Conservation (phyloP, 2,888 invertebrate species). For the Metacarcinus magister region DNA sequence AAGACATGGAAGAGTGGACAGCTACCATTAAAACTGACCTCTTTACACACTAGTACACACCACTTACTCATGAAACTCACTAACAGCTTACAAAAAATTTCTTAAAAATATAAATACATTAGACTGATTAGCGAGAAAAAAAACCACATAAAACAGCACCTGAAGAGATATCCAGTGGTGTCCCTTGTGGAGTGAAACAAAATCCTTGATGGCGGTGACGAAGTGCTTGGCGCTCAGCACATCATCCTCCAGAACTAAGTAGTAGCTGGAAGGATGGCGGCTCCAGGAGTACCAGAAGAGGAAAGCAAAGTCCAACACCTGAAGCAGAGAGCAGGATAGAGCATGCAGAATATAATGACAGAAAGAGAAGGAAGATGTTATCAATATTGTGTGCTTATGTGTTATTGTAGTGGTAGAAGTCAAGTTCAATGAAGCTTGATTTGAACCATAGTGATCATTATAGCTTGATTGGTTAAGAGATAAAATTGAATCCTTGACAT, state of each 20-base stretch:
- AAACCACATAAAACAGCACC: conserved; percentile 82
- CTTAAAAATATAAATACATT: neutral
- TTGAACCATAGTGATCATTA: too few relatives aligned
- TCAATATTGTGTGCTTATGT: too few relatives aligned
- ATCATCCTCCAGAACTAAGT: conserved; percentile 85
- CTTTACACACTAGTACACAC: too few relatives aligned
- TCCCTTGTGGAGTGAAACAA: conserved; percentile 83
- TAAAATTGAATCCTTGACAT: too few relatives aligned
- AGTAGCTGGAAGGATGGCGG: conserved; percentile 84
- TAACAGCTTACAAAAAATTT: too few relatives aligned
- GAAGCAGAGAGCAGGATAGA: neutral
- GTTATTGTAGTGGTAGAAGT: too few relatives aligned
- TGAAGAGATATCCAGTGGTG: conserved; percentile 84
- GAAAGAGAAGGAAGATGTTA: neutral
- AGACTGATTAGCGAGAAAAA: neutral
- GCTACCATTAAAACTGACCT: too few relatives aligned
- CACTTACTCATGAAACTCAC: too few relatives aligned
- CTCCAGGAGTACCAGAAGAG: conserved; percentile 84
- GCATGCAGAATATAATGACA: neutral
- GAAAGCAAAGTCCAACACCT: conserved; percentile 85
- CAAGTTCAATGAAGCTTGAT: too few relatives aligned
- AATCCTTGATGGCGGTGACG: conserved; percentile 84
- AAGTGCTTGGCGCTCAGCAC: conserved; percentile 84
- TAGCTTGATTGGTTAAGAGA: too few relatives aligned
- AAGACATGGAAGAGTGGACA: too few relatives aligned